phyloP scores from a whole-genome alignment of 1,140 invertebrate genomes.

The Teleopsis dalmanni region DNA sequence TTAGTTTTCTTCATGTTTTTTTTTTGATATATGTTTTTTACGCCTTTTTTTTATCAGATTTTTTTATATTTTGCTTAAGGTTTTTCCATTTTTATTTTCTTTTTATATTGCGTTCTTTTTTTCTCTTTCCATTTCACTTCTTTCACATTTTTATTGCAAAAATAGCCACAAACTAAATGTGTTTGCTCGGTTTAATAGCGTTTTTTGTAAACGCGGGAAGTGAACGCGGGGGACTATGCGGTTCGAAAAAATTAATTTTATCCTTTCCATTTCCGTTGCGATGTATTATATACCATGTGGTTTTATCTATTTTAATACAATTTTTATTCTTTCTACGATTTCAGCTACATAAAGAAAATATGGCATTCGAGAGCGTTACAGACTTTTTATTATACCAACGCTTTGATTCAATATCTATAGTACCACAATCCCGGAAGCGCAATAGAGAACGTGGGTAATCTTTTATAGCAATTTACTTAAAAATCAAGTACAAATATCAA shows the following conservation, averaged over 20 bases:
- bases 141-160: conserved; percentile 11
- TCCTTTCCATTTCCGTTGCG: conserved; percentile 9
- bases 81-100: background rate
- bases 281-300: background rate
- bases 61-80: conserved; percentile 1
- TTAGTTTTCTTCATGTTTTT: background rate
- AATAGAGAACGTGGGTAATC: too few species aligned
- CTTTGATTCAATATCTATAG: too few species aligned
- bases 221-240: background rate
- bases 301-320: background rate
- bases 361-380: too few species aligned
- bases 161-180: conserved; percentile 1
- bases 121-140: conserved; percentile 1
- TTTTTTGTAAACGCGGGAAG: background rate
- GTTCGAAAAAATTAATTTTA: conserved; percentile 8
- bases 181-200: background rate
- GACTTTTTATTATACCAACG: too few species aligned
- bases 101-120: background rate
- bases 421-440: too few species aligned
- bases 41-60: conserved; percentile 1
- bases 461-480: too few species aligned
- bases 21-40: background rate
- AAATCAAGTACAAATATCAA: too few species aligned
- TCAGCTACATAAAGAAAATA: too few species aligned
- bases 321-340: too few species aligned